Conservation (phyloP, 2,113 vertebrate genomes). For the Felis chaus region DNA sequence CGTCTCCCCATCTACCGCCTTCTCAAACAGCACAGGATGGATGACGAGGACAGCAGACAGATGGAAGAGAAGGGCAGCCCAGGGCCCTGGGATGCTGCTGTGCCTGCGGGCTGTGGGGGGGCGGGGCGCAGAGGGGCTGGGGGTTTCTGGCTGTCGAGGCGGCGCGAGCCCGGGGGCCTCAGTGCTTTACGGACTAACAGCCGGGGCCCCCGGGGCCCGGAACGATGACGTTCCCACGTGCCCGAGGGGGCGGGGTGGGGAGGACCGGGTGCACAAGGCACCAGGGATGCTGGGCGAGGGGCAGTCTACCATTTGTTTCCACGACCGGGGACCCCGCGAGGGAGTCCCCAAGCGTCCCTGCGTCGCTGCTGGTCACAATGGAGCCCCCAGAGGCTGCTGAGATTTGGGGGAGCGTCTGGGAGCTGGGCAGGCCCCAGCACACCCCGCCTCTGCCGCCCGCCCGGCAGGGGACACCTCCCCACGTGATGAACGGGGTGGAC, state of each 20-base stretch:
- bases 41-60: rapidly evolving
- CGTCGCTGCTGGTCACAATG: rapidly evolving
- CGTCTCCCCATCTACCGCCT: neutral
- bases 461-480: neutral
- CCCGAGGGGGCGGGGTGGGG: rapidly evolving
- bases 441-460: neutral
- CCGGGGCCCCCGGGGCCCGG: neutral
- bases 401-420: conserved; percentile 57
- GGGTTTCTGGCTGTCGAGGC: rapidly evolving
- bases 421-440: neutral
- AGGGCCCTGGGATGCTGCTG: rapidly evolving
- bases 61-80: neutral
- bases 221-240: rapidly evolving
- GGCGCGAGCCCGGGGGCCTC: neutral
- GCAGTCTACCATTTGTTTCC: neutral
- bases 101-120: neutral
- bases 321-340: rapidly evolving
- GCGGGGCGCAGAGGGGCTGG: too few species aligned
- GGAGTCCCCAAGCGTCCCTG: neutral
- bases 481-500: rapidly evolving
- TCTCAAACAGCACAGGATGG: neutral
- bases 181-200: neutral
- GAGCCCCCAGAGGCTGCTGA: rapidly evolving
- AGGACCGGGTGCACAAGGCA: neutral
- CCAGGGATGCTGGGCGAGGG: neutral